Base-by-base conservation (phyloP, 2,113 vertebrate genomes). In the Melanerpes formicivorus region DNA sequence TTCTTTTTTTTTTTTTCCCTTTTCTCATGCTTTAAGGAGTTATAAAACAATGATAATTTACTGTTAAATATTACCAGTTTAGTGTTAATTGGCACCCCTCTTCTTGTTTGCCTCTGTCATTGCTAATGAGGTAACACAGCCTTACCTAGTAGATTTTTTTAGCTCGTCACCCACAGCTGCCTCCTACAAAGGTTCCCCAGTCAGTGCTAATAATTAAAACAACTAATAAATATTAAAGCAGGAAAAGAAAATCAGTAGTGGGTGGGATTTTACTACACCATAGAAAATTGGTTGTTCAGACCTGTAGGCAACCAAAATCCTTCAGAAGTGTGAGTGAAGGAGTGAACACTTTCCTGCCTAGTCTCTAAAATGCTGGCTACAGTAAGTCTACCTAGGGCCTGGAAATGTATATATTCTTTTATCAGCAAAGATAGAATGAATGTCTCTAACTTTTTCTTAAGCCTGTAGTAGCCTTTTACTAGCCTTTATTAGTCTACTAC, bases 121-220 rank as follows among this genome's bases (percentile, higher is more conserved):
- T 89, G 40, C 27, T 90, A 59, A 87, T 14, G 25, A 76, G 11
- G 9, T n/a, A 84, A 58, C 34, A 80, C 40, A 66, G 46, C 18
- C n/a, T 84, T 79, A 30, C 34, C 44, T 44, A 1, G 22, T 21
- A 79, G 74, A 59, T 75, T 44, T 90, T 44, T 90, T 42, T 59
- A 70, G 72, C 44, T 90, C 40, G 14, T 93, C 72, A 59, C 52
- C 67, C 64, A n/a, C n/a, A 84, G 50, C 64, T 84, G n/a, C 55
- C 55, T 82, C 58, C 78, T 87, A 62, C 75, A 82, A 40, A 42
- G 75, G 12, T 63, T 82, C 34, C 10, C 8, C 11, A 52, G n/a
- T 54, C 0, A 1, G 66, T 58, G 21, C 34, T n/a, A 76, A 32
- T 34, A 79, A 84, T 89, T 87, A 70, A 81, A 95, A 42, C n/a